phyloP scores from a whole-genome alignment of 2,888 invertebrate genomes.

The Volucella inanis region DNA sequence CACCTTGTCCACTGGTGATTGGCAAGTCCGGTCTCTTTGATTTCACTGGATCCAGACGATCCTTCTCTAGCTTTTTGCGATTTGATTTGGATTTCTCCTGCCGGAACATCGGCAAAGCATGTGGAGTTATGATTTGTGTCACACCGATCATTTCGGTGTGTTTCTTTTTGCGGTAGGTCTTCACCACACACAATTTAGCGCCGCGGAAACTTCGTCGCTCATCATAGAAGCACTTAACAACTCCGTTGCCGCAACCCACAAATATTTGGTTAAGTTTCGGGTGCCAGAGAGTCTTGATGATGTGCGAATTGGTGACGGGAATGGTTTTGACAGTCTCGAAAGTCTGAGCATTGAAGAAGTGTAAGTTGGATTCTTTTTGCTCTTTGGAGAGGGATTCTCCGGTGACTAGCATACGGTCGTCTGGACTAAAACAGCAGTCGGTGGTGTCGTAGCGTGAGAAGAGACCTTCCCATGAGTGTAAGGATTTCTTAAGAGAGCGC shows the following conservation, averaged over 20 bases:
- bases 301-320: conserved; percentile 90
- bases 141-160: conserved; percentile 94
- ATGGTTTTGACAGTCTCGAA: conserved; percentile 90
- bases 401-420: conserved; percentile 94
- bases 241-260: conserved; percentile 95
- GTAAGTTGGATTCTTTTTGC: conserved; percentile 86
- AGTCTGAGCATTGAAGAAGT: conserved; percentile 91
- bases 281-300: conserved; percentile 97
- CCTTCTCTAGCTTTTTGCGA: conserved; percentile 95
- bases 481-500: conserved; percentile 90
- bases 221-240: conserved; percentile 95
- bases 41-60: conserved; percentile 93
- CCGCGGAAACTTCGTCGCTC: conserved; percentile 93
- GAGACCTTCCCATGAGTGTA: conserved; percentile 88
- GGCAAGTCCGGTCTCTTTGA: conserved; percentile 92
- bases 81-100: conserved; percentile 95
- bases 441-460: conserved; percentile 94
- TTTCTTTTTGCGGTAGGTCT: conserved; percentile 90
- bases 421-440: conserved; percentile 92
- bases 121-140: conserved; percentile 97
- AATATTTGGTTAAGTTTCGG: conserved; percentile 98
- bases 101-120: conserved; percentile 96
- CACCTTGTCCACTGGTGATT: conserved; percentile 95
- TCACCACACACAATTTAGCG: conserved; percentile 94
- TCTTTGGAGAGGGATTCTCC: conserved; percentile 91